Percentiles rank a stretch among this genome's conserved stretches.
phyloP scores from a whole-genome alignment of 1,140 invertebrate genomes.

The Delia radicum region DNA sequence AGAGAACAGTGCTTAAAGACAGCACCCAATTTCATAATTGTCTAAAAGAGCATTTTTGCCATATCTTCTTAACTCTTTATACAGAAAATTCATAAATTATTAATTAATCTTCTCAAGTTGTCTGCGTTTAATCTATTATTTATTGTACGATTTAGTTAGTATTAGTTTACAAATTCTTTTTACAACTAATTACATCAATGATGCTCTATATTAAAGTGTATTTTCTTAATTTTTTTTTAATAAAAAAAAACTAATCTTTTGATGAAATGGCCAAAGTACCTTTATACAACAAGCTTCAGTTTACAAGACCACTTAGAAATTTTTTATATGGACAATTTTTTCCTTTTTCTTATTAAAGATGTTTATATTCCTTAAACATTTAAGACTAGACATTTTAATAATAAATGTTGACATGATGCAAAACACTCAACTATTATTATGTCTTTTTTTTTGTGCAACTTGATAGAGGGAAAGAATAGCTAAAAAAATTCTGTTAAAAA shows the following conservation, averaged over 20 bases:
- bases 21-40: too few species aligned
- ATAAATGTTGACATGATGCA: background rate
- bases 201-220: background rate
- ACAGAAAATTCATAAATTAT: too few species aligned
- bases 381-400: background rate
- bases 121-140: too few species aligned
- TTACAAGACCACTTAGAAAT: background rate
- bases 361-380: background rate
- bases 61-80: too few species aligned
- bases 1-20: too few species aligned
- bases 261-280: background rate
- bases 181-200: background rate
- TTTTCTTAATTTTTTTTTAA: background rate
- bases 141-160: too few species aligned
- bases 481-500: background rate
- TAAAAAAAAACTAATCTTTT: background rate
- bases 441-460: background rate
- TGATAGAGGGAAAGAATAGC: background rate
- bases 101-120: too few species aligned
- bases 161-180: background rate
- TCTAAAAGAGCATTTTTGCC: too few species aligned
- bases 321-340: background rate
- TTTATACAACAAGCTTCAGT: background rate
- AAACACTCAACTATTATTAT: background rate
- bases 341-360: background rate